Evolutionary conservation across 2,888 invertebrate species (phyloP).

Genomic region (Fissipunctia ypsillon): DNA sequence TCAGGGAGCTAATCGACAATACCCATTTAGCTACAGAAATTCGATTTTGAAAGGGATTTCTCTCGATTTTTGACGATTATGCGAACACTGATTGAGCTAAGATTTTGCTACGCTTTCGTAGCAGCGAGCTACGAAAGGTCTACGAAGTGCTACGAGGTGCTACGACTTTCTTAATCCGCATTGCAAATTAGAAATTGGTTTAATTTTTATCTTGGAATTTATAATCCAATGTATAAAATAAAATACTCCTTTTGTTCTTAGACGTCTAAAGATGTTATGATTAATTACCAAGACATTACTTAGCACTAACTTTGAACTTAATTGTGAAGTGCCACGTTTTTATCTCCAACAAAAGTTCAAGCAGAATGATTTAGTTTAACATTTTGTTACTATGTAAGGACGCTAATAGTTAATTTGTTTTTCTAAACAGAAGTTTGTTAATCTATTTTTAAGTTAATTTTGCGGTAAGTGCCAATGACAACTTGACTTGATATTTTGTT

Average conservation of each 20-base stretch:
- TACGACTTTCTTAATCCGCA: neutral
- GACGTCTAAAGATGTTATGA: constrained; percentile 25
- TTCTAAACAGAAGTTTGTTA: neutral
- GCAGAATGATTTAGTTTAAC: constrained; percentile 1
- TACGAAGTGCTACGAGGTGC: constrained; percentile 29
- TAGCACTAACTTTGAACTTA: constrained; percentile 25
- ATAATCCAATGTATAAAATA: neutral
- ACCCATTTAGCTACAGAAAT: constrained; percentile 1
- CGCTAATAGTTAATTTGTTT: constrained; percentile 13
- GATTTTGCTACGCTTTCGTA: constrained; percentile 26
- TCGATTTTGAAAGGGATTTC: neutral
- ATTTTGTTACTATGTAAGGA: constrained; percentile 13
- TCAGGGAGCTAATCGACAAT: constrained; percentile 32
- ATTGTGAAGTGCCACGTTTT: constrained; percentile 16
- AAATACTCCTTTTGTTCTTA: constrained; percentile 9
- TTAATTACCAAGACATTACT: constrained; percentile 47
- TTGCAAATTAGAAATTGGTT: neutral
- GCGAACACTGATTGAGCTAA: neutral
- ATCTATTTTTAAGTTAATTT: constrained; percentile 20
- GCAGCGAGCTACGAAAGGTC: constrained; percentile 19
- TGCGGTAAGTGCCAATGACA: neutral
- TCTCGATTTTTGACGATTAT: neutral
- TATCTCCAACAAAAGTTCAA: constrained; percentile 14
- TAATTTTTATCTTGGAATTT: neutral
- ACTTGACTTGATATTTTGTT: too few species aligned